Evolutionary conservation across 1,140 invertebrate species (phyloP).

Genomic region (Drosophila setifemur): DNA sequence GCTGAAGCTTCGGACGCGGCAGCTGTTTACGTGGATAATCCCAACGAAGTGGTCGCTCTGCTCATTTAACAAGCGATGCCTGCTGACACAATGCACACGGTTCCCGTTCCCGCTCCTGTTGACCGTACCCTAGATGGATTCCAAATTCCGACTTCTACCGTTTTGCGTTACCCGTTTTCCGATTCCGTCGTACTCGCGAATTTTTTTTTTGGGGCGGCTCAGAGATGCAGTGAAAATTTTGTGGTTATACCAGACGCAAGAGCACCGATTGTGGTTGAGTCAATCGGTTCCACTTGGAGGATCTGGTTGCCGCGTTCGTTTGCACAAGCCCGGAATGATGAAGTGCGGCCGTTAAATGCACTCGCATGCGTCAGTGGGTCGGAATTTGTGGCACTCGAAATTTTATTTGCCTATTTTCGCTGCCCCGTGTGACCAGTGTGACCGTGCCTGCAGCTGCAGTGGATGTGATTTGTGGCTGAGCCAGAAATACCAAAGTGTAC

Average conservation of each 20-base stretch:
- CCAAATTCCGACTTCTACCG: constrained; percentile 5
- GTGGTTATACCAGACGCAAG: constrained; percentile 69
- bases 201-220: constrained; percentile 53
- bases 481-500: too few relatives aligned
- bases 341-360: constrained; percentile 67
- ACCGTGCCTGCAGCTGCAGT: too few relatives aligned
- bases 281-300: not conserved
- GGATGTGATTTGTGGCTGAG: too few relatives aligned
- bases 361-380: constrained; percentile 54
- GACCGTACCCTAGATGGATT: not conserved
- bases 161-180: constrained; percentile 6
- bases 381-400: constrained; percentile 53
- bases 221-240: constrained; percentile 70
- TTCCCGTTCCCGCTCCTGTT: not conserved
- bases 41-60: constrained; percentile 1
- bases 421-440: constrained; percentile 17
- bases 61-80: constrained; percentile 4
- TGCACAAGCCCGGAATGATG: constrained; percentile 56
- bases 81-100: constrained; percentile 3
- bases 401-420: constrained; percentile 46
- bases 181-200: constrained; percentile 34
- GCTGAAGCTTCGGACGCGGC: constrained; percentile 14
- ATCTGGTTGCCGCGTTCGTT: constrained; percentile 5
- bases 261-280: not conserved
- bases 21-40: constrained; percentile 51